These are phyloP conservation scores for Aphelenchoides avenae DNA, from an alignment of 1,140 invertebrate species.

Conservation along the genomic window DNA sequence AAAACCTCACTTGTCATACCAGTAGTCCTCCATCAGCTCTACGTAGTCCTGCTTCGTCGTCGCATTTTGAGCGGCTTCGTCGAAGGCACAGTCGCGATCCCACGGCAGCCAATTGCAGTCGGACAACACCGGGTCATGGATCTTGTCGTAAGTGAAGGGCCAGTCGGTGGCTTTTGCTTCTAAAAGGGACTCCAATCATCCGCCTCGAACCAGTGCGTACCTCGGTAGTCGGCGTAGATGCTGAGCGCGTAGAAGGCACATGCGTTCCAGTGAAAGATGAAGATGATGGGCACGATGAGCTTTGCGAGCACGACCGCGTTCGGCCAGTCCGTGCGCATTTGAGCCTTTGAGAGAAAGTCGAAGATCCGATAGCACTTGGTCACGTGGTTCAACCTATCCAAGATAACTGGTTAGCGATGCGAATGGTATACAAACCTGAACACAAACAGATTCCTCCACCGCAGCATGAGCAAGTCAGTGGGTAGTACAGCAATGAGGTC, in stretches of 20 bases:
- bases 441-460: constrained; percentile 8
- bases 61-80: too few species aligned
- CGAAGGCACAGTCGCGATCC: too few species aligned
- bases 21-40: constrained; percentile 17
- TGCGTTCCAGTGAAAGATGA: constrained; percentile 22
- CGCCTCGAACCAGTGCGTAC: too few species aligned
- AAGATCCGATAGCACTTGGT: constrained; percentile 22
- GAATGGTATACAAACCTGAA: constrained; percentile 10
- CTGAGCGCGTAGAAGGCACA: constrained; percentile 16
- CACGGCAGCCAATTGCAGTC: constrained; percentile 26
- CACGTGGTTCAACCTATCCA: constrained; percentile 15
- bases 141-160: constrained; percentile 17
- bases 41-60: constrained; percentile 19
- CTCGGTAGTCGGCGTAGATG: constrained; percentile 11
- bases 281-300: constrained; percentile 12
- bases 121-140: constrained; percentile 12
- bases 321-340: constrained; percentile 21
- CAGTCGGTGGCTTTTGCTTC: constrained; percentile 15
- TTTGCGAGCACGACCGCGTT: constrained; percentile 13
- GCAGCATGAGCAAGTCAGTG: constrained; percentile 9
- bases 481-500: constrained; percentile 17
- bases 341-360: background rate
- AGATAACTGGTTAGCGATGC: constrained; percentile 1
- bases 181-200: too few species aligned
- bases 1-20: constrained; percentile 9